These are phyloP conservation scores for Apodemia hepburni DNA, from an alignment of 2,888 invertebrate genomes.

Conservation along the genomic window DNA sequence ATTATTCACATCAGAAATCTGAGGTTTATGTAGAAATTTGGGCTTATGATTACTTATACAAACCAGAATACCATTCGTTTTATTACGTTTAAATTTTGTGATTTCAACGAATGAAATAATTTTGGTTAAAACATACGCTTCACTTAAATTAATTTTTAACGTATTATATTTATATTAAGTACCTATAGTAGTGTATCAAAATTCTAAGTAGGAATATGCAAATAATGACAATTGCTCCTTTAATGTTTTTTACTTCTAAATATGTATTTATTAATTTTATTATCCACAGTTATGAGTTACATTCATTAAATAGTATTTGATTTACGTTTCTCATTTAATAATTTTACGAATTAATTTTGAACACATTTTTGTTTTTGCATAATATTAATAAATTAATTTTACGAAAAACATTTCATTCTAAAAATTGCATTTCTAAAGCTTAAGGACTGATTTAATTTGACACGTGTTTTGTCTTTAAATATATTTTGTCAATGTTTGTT, in stretches of 20 bases:
- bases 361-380: conserved; percentile 62
- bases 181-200: conserved; percentile 63
- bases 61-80: conserved; percentile 30
- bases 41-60: conserved; percentile 30
- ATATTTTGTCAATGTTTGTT: conserved; percentile 81
- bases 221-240: conserved; percentile 71
- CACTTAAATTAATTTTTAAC: conserved; percentile 72
- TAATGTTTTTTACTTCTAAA: conserved; percentile 42
- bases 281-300: conserved; percentile 44
- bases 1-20: conserved; percentile 49
- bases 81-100: conserved; percentile 37
- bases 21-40: conserved; percentile 50
- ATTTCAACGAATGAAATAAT: conserved; percentile 47
- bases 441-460: conserved; percentile 75
- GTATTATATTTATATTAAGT: conserved; percentile 77
- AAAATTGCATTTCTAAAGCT: conserved; percentile 78
- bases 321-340: conserved; percentile 53
- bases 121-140: conserved; percentile 72
- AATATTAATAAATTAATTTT: conserved; percentile 58
- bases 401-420: conserved; percentile 65
- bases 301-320: conserved; percentile 50
- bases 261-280: conserved; percentile 32
- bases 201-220: conserved; percentile 63
- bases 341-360: conserved; percentile 37
- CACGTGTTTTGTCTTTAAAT: conserved; percentile 78